Base-by-base conservation (phyloP, 2,113 vertebrate genomes). In the Ovis canadensis region DNA sequence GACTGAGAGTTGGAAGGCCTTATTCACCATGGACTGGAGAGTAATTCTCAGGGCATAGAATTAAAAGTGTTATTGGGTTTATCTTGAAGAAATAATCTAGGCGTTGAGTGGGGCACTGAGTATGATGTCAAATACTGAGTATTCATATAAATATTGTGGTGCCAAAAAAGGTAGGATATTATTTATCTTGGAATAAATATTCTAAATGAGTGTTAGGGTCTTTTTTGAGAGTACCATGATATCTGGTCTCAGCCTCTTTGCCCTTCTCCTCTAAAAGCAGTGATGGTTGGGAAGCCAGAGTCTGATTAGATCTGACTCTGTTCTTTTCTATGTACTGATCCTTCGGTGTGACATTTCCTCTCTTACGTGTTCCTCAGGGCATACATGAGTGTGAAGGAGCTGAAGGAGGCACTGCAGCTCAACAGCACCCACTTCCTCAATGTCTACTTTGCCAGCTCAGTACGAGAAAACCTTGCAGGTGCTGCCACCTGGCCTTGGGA, bases 401-500 rank as follows among this genome's bases (percentile, higher is more conserved):
- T 99, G 60, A 99, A 99, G 98, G 99, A 99, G 92, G 96, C 98
- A 5, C 98, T 99, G 77, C 99, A 99, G 71, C 99, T 99, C 98
- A 99, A 99, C 97, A 98, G 99, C 83, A 99, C 99, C 11, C 99
- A 99, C 90, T 99, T 99, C 71, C 99, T 99, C 98, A 99, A 99
- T 0, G 99, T 99, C 96, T 99, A 99, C 98, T 99, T 99, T 3
- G 99, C 99, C 98, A 99, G 99, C 96, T 99, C 99, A 0, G 99
- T 99, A 40, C 98, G 99, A 45, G 99, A 99, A 94, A 99, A 99
- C 87, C 98, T 99, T 97, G 99, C 99, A 60, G 99, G 99, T 95
- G 99, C 99, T 89, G 99, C 99, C 54, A 99, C 99, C 57, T 99
- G 99, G 99, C 99, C 99, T 0, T 99, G 99, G 99, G 99, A 99